phyloP scores from a whole-genome alignment of 2,113 vertebrate species.

The Alethe castanea region DNA sequence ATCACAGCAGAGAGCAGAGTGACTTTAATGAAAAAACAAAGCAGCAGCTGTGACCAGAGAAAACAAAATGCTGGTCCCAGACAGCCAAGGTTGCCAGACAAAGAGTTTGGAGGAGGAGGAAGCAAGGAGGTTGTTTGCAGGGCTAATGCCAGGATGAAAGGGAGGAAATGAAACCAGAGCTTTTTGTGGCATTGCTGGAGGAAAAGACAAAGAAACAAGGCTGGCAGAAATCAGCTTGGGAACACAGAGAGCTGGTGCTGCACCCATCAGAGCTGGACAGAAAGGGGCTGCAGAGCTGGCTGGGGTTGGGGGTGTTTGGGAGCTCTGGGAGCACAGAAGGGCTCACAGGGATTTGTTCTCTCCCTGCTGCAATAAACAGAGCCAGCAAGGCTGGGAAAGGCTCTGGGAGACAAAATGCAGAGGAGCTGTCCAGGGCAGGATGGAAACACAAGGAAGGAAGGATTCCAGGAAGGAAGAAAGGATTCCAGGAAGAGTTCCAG shows the following conservation, averaged over 20 bases:
- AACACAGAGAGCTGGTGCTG: not conserved
- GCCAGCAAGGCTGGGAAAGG: not conserved
- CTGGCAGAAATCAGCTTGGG: not conserved
- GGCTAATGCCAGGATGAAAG: conserved; percentile 34
- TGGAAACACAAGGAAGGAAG: not conserved
- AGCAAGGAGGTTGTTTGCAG: conserved; percentile 16
- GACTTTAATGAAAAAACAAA: conserved; percentile 30
- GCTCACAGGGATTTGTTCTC: not conserved
- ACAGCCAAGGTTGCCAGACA: not conserved
- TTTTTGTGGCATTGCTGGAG: not conserved
- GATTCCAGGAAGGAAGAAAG: no score
- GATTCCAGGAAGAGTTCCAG: no score
- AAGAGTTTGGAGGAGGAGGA: not conserved
- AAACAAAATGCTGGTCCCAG: conserved; percentile 22
- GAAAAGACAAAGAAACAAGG: not conserved
- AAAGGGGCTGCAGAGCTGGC: not conserved
- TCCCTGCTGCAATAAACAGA: not conserved
- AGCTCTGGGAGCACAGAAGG: not conserved
- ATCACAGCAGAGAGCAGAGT: conserved; percentile 20
- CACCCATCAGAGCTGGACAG: not conserved
- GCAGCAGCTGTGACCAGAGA: not conserved
- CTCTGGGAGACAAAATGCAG: not conserved
- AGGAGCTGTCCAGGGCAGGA: not conserved
- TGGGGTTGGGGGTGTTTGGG: not conserved
- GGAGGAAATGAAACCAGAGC: conserved; percentile 15